phyloP scores from a whole-genome alignment of 2,888 invertebrate species.

The Trichopoda pennipes region DNA sequence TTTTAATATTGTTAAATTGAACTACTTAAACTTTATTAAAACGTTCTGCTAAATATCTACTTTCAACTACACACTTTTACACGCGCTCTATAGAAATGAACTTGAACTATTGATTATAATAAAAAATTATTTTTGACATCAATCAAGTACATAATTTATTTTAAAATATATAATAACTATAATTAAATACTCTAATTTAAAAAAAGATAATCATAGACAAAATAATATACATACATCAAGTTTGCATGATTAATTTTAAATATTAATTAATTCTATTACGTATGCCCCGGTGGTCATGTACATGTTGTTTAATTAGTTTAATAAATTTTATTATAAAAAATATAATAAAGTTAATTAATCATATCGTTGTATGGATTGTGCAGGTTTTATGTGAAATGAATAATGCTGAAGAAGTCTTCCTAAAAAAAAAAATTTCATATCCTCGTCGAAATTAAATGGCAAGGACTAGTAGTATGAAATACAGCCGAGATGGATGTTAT shows the following conservation, averaged over 20 bases:
- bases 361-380: neutral
- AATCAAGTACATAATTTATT: neutral
- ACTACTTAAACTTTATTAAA: too few species aligned
- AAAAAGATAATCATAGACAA: neutral
- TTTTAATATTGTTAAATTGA: too few species aligned
- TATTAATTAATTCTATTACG: constrained; percentile 42
- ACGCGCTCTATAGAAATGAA: too few species aligned
- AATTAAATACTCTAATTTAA: neutral
- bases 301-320: constrained; percentile 24
- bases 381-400: neutral
- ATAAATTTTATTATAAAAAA: constrained; percentile 15
- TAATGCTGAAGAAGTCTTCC: too few species aligned
- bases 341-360: neutral
- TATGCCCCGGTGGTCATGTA: neutral
- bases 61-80: too few species aligned
- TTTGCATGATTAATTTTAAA: constrained; percentile 41
- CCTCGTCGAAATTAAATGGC: too few species aligned
- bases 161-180: constrained; percentile 14
- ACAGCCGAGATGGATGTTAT: too few species aligned
- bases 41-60: too few species aligned
- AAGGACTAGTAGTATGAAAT: too few species aligned
- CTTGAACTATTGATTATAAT: too few species aligned
- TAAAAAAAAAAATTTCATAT: too few species aligned
- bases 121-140: too few species aligned
- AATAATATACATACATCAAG: neutral